Evolutionary conservation across 2,888 invertebrate genomes (phyloP).

Genomic region (Oligia fasciuncula): DNA sequence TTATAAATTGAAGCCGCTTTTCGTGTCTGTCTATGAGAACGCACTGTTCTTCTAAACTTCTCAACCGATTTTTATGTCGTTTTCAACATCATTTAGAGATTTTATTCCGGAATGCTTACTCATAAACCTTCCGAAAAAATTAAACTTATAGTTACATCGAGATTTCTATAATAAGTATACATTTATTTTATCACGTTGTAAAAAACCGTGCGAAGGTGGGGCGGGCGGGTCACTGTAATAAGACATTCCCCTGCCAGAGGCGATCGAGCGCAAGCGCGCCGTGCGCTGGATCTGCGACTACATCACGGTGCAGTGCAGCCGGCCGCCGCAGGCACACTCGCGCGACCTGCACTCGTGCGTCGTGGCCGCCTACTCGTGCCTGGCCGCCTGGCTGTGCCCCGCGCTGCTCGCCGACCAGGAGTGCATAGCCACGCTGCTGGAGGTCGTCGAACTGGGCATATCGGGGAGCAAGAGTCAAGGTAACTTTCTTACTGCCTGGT

Average conservation of each 20-base stretch:
- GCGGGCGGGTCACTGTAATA: background rate
- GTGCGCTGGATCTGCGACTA: slow-evolving; percentile 99
- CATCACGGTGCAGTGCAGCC: slow-evolving; percentile 98
- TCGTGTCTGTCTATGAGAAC: background rate
- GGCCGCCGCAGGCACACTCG: slow-evolving; percentile 98
- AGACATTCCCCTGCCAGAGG: slow-evolving; percentile 90
- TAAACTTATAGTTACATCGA: too few species aligned
- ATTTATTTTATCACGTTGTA: background rate
- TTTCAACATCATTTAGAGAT: background rate
- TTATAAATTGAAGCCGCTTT: background rate
- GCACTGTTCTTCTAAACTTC: background rate
- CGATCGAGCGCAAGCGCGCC: slow-evolving; percentile 96
- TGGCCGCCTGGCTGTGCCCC: slow-evolving; percentile 97
- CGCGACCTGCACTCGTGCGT: slow-evolving; percentile 98
- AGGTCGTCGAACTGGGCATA: slow-evolving; percentile 99
- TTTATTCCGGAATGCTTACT: background rate
- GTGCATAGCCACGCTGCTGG: slow-evolving; percentile 97
- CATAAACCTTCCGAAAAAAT: too few species aligned
- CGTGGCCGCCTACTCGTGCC: slow-evolving; percentile 97
- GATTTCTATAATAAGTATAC: background rate
- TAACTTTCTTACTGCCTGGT: slow-evolving; percentile 11
- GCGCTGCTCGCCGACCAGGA: slow-evolving; percentile 97
- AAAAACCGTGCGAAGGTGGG: background rate
- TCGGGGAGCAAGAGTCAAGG: slow-evolving; percentile 97
- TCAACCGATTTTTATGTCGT: background rate